Conservation (phyloP, 1,140 invertebrate genomes). For the Drosophila arizonae region DNA sequence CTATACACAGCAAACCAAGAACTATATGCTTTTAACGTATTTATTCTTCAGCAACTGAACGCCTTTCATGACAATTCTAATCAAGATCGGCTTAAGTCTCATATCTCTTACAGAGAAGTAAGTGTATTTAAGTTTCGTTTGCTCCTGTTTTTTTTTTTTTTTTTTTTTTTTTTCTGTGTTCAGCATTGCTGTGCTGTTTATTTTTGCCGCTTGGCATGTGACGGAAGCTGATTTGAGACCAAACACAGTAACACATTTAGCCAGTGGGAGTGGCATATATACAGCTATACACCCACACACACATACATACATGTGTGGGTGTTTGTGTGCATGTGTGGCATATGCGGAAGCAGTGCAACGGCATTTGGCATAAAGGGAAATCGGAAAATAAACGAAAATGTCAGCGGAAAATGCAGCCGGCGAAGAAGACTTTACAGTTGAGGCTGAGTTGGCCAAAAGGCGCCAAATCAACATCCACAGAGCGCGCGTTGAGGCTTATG, state of each 20-base stretch:
- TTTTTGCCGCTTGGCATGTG: conserved; percentile 78
- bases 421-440: conserved; percentile 8
- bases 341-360: conserved; percentile 60
- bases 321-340: background rate
- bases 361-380: conserved; percentile 67
- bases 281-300: background rate
- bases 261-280: conserved; percentile 43
- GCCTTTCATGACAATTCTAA: background rate
- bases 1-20: too few relatives aligned
- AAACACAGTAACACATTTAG: conserved; percentile 80
- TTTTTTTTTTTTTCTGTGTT: conserved; percentile 26
- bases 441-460: conserved; percentile 48
- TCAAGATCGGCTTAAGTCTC: background rate
- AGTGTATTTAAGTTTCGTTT: background rate
- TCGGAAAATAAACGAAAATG: conserved; percentile 80
- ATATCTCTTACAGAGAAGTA: background rate
- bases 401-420: conserved; percentile 64
- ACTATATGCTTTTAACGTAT: too few relatives aligned
- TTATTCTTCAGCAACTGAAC: background rate
- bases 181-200: conserved; percentile 50
- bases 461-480: conserved; percentile 68
- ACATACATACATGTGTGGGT: background rate
- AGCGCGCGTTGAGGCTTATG: conserved; percentile 68
- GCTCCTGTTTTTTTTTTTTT: conserved; percentile 34
- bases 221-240: conserved; percentile 80